phyloP scores from a whole-genome alignment of 2,888 invertebrate genomes.

The Eupithecia tripunctaria region DNA sequence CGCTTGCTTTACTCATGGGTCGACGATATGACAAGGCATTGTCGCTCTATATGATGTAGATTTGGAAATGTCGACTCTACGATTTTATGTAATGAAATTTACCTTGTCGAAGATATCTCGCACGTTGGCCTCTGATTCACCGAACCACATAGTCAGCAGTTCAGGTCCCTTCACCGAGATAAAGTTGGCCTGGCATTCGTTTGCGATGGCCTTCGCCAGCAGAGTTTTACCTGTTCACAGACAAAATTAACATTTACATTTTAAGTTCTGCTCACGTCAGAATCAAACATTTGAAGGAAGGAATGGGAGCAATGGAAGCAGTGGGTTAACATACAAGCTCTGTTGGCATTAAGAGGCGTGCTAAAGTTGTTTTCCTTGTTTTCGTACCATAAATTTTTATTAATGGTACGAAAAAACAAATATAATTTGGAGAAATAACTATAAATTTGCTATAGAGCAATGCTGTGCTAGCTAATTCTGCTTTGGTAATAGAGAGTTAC shows the following conservation, averaged over 20 bases:
- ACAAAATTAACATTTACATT: background rate
- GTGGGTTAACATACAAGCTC: background rate
- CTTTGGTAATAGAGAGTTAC: no score
- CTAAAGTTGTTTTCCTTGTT: background rate
- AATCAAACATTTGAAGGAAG: background rate
- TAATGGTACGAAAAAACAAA: no score
- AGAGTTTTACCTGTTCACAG: slow-evolving; percentile 89
- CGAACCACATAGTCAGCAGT: slow-evolving; percentile 99
- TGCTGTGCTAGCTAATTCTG: no score
- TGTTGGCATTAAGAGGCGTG: background rate
- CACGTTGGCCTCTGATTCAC: slow-evolving; percentile 99
- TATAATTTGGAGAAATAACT: no score
- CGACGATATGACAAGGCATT: no score
- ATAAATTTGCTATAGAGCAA: no score
- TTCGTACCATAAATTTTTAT: background rate
- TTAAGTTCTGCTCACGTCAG: background rate
- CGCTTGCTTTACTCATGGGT: no score
- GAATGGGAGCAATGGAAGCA: background rate
- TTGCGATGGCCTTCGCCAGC: slow-evolving; percentile 98
- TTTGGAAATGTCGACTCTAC: no score
- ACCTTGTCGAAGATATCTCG: slow-evolving; percentile 99
- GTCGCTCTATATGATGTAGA: no score
- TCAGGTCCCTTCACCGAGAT: slow-evolving; percentile 99
- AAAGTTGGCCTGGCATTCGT: slow-evolving; percentile 99
- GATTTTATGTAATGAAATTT: slow-evolving; percentile 24